A percentile compares a stretch with the other conserved stretches of the same genome.
These are phyloP conservation scores for Sympetrum striolatum DNA, from an alignment of 2,888 invertebrate genomes.

Conservation along the genomic window DNA sequence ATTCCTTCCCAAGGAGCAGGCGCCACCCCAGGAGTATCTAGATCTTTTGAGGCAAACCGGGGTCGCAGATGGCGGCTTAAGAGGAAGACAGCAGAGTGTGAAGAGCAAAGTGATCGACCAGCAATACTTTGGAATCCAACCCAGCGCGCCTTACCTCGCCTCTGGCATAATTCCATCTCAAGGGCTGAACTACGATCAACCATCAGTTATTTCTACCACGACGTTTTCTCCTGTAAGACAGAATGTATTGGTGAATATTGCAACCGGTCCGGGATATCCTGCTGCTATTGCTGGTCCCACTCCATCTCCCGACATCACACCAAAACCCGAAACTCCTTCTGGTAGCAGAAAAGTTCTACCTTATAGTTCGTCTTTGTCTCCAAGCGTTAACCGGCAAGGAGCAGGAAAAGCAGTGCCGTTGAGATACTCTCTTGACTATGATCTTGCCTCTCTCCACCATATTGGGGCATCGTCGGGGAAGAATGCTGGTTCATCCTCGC, in stretches of 20 bases:
- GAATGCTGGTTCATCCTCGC: neutral
- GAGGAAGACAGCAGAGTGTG: neutral
- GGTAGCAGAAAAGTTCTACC: neutral
- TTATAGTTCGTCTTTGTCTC: neutral
- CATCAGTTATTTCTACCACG: neutral
- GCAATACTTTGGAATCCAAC: neutral
- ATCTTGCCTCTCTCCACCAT: neutral
- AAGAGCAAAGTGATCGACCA: neutral
- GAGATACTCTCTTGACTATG: neutral
- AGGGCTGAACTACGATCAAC: neutral
- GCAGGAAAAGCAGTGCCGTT: neutral
- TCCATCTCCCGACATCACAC: neutral
- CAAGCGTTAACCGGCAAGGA: neutral
- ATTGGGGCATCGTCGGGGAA: neutral
- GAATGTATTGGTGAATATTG: neutral
- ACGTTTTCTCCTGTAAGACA: neutral
- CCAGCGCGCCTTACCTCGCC: neutral
- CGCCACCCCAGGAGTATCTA: neutral
- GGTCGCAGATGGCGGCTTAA: neutral
- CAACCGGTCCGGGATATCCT: neutral
- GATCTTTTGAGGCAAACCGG: slow-evolving; percentile 1
- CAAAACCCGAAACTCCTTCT: neutral
- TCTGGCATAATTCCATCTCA: neutral
- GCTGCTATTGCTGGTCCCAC: neutral
- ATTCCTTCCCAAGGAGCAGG: neutral